A percentile compares a stretch with the other conserved stretches of the same genome.
These are phyloP conservation scores for Garra rufa DNA, from an alignment of 2,113 vertebrate genomes.

Conservation along the genomic window DNA sequence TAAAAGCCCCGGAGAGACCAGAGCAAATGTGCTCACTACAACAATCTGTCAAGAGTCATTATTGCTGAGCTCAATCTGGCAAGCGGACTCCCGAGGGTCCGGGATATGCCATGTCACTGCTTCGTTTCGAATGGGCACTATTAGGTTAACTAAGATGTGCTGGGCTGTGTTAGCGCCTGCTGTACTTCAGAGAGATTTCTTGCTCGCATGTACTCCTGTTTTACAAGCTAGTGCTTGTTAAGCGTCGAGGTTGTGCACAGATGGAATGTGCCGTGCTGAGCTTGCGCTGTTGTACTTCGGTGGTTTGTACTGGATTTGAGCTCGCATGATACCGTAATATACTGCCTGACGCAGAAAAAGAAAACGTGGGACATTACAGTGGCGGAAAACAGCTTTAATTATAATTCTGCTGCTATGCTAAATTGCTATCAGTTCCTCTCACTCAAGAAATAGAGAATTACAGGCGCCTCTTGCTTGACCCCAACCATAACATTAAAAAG, in stretches of 20 bases:
- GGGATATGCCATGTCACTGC: constrained; percentile 12
- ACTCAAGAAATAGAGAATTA: not conserved
- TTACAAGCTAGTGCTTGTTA: constrained; percentile 57
- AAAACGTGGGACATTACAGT: not conserved
- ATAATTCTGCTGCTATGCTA: constrained; percentile 15
- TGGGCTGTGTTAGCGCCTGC: not conserved
- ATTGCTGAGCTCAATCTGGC: constrained; percentile 55
- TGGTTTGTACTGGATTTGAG: constrained; percentile 15
- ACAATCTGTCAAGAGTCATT: constrained; percentile 55
- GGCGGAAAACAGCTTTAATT: constrained; percentile 18
- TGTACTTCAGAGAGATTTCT: constrained; percentile 23
- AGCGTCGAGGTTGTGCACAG: constrained; percentile 26
- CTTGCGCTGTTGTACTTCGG: not conserved
- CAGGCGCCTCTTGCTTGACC: not conserved
- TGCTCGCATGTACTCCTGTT: not conserved
- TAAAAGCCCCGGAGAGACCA: constrained; percentile 52
- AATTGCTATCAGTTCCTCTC: not conserved
- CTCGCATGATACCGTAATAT: not conserved
- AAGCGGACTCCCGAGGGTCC: constrained; percentile 27
- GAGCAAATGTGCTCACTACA: constrained; percentile 39
- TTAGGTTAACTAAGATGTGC: not conserved
- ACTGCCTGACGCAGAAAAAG: not conserved
- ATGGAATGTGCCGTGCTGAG: constrained; percentile 53
- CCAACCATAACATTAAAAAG: constrained; percentile 14
- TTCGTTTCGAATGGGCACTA: not conserved